Evolutionary conservation across 2,113 vertebrate species (phyloP).

Genomic region (Coptodon bakossiorum): DNA sequence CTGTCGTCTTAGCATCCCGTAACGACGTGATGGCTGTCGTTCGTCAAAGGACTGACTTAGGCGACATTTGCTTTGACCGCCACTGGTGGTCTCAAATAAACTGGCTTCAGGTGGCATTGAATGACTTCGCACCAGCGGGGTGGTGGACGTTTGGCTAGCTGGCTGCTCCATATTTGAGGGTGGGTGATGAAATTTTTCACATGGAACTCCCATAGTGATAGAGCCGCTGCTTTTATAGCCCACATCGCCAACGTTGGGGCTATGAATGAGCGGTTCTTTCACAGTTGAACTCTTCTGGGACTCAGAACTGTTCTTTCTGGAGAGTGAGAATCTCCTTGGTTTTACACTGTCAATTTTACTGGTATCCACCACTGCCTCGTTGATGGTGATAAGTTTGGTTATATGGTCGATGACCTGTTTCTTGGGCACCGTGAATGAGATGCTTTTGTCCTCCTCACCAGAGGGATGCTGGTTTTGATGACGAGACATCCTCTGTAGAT

Average conservation of each 20-base stretch:
- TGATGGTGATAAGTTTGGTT: conserved; percentile 97
- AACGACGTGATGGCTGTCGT: conserved; percentile 80
- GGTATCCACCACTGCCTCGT: conserved; percentile 95
- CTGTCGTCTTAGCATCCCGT: conserved; percentile 87
- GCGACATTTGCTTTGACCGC: conserved; percentile 75
- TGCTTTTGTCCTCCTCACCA: conserved; percentile 73
- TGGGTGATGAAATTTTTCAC: conserved; percentile 68
- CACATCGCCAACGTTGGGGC: conserved; percentile 67
- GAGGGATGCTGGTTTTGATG: conserved; percentile 68
- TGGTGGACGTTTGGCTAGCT: conserved; percentile 56
- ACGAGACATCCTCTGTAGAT: conserved; percentile 77
- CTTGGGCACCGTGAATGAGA: conserved; percentile 84
- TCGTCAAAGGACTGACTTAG: conserved; percentile 94
- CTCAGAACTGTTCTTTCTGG: conserved; percentile 87
- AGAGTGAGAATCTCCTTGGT: conserved; percentile 90
- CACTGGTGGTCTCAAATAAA: conserved; percentile 74
- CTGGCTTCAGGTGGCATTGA: conserved; percentile 88
- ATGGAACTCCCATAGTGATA: conserved; percentile 70
- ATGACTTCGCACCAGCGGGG: conserved; percentile 90
- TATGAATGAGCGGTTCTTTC: conserved; percentile 77
- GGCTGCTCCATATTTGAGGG: conserved; percentile 37
- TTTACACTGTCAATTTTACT: conserved; percentile 97
- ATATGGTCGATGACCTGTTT: conserved; percentile 97
- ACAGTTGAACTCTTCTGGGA: conserved; percentile 77
- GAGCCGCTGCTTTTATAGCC: conserved; percentile 66